A percentile compares a stretch with the other conserved stretches of the same genome.
Evolutionary conservation across 2,888 invertebrate genomes (phyloP).

Genomic region (Drosophila peninsularis): DNA sequence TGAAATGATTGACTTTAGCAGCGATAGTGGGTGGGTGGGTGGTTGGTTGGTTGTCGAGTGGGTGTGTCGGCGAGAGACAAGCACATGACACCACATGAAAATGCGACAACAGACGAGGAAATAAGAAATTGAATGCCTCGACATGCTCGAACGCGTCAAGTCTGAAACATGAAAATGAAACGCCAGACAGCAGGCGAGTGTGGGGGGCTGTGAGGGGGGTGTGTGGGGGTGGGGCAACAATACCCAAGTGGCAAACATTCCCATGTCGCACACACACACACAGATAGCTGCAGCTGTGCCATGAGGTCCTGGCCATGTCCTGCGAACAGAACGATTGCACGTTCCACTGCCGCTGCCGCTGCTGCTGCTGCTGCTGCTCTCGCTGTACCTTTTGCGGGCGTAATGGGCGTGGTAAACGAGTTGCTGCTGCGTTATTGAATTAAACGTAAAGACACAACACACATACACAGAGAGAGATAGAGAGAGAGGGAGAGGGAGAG

Average conservation of each 20-base stretch:
- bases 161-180: slow-evolving; percentile 53
- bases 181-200: slow-evolving; percentile 21
- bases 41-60: neutral
- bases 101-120: slow-evolving; percentile 64
- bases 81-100: slow-evolving; percentile 64
- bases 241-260: slow-evolving; percentile 46
- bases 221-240: slow-evolving; percentile 8
- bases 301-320: slow-evolving; percentile 20
- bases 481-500: neutral
- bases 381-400: slow-evolving; percentile 45
- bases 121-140: slow-evolving; percentile 69
- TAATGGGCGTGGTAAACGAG: slow-evolving; percentile 51
- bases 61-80: slow-evolving; percentile 7
- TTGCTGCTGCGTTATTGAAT: slow-evolving; percentile 72
- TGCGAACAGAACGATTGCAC: slow-evolving; percentile 36
- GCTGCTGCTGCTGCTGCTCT: neutral
- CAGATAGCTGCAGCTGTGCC: slow-evolving; percentile 36
- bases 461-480: neutral
- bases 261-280: slow-evolving; percentile 28
- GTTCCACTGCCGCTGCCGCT: no score
- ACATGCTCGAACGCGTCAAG: slow-evolving; percentile 58
- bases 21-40: neutral
- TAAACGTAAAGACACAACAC: slow-evolving; percentile 50
- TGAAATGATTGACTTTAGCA: slow-evolving; percentile 42
- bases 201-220: neutral